Conservation (phyloP, 1,140 invertebrate species). For the Drosophila athabasca region DNA sequence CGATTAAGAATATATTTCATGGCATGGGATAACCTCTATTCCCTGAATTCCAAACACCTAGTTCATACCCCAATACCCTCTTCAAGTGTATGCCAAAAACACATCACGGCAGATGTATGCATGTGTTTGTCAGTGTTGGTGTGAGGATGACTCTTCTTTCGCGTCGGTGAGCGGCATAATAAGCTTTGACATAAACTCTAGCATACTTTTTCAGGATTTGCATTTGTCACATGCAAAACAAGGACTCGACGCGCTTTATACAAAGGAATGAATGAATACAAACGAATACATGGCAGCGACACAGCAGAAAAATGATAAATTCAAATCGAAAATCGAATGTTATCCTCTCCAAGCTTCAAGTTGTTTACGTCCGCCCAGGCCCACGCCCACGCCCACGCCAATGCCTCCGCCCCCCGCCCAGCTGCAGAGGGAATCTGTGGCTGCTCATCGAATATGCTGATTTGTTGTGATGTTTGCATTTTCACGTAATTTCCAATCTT, state of each 20-base stretch:
- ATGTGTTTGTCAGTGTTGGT: background rate
- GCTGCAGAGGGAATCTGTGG: background rate
- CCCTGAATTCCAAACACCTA: no score
- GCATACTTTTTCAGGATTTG: conserved; percentile 51
- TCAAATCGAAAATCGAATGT: conserved; percentile 62
- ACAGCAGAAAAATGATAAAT: conserved; percentile 50
- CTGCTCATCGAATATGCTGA: conserved; percentile 47
- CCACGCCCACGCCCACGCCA: background rate
- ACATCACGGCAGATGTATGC: background rate
- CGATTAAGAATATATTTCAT: no score
- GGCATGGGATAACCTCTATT: no score
- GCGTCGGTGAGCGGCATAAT: conserved; percentile 43
- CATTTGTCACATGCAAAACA: conserved; percentile 56
- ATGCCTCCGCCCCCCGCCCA: no score
- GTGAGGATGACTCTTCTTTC: conserved; percentile 12
- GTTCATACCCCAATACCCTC: no score
- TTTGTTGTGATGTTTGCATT: conserved; percentile 50
- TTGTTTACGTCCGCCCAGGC: conserved; percentile 24
- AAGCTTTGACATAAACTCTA: conserved; percentile 62
- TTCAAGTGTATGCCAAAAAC: conserved; percentile 5
- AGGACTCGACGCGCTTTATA: conserved; percentile 40
- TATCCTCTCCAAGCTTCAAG: conserved; percentile 43
- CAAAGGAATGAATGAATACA: conserved; percentile 21
- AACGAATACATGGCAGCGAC: conserved; percentile 19
- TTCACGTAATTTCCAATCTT: conserved; percentile 49